Evolutionary conservation across 2,113 vertebrate species (phyloP).

Genomic region (Kobus ellipsiprymnus): DNA sequence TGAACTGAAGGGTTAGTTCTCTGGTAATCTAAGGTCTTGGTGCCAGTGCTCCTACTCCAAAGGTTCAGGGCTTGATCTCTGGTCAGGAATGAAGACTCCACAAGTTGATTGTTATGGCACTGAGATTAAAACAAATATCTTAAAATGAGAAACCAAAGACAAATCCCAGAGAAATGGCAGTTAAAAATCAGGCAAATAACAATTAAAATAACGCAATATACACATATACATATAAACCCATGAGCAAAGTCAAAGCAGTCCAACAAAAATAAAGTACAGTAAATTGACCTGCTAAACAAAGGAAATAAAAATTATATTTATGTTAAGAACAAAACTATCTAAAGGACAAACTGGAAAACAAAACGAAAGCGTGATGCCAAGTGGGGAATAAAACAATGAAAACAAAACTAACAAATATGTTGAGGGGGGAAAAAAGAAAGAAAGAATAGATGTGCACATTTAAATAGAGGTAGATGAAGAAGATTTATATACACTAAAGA

Average conservation of each 20-base stretch:
- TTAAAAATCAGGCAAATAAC: background rate
- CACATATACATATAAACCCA: background rate
- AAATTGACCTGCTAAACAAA: background rate
- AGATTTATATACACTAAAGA: background rate
- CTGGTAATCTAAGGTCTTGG: background rate
- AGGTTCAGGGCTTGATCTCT: background rate
- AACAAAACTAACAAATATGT: background rate
- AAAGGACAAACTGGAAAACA: background rate
- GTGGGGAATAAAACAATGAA: background rate
- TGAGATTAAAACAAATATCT: background rate
- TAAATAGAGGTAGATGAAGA: background rate
- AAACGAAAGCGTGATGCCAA: background rate
- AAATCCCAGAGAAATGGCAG: background rate
- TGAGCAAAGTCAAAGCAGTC: background rate
- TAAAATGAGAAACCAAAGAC: background rate
- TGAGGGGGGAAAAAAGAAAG: background rate
- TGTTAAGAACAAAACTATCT: background rate
- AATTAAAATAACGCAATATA: background rate
- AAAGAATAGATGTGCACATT: background rate
- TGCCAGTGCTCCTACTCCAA: background rate
- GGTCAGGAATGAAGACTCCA: background rate
- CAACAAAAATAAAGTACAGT: background rate
- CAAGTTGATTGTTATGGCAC: background rate
- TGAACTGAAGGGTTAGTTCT: background rate
- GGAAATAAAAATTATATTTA: background rate